Evolutionary conservation across 1,140 invertebrate genomes (phyloP), one percentile per base, ranked within the genome.

Genomic region (Microvelia longipes): DNA sequence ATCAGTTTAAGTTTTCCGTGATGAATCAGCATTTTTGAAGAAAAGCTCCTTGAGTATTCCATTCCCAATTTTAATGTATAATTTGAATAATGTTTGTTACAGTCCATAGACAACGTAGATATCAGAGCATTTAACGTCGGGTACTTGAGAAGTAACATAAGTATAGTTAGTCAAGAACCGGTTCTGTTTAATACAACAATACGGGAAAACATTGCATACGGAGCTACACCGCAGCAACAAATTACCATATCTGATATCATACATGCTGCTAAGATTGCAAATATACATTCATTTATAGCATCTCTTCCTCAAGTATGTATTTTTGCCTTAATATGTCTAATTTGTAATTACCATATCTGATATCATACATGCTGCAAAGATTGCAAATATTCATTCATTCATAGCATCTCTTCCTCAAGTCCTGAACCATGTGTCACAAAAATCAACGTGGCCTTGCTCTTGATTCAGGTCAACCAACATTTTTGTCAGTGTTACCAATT

Each of bases 321-420:
- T n/a, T n/a, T n/a, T n/a, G n/a, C n/a, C n/a, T n/a, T n/a, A n/a
- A n/a, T n/a, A n/a, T n/a, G n/a, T n/a, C n/a, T n/a, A n/a, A n/a
- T n/a, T n/a, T n/a, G n/a, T n/a, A 68, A 85, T 87, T 0, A 83
- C 84, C 1, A 74, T 81, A 28, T 82, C 82, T 27, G 85, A 90
- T 77, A 86, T 96, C 24, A 87, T 92, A 0, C 81, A 84, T 70
- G 92, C 91, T 2, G 90, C 93, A 0, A 89, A 87, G 76, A 84
- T 86, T 70, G 91, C 93, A 0, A 95, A 96, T 76, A 93, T 95
- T 29, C 91, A 95, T 74, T 82, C 85, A 30, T 96, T 96, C 75
- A 87, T 96, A n/a, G 79, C 84, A 62, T 84, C 85, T 50, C 79
- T 96, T 75, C 94, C 94, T 0, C 78, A 85, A 76, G 89, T 90